Evolutionary conservation across 2,797 vertebrate species (phyloP), one percentile per base, ranked within the genome.

Genomic region (Microctenopoma steveboyesi): DNA sequence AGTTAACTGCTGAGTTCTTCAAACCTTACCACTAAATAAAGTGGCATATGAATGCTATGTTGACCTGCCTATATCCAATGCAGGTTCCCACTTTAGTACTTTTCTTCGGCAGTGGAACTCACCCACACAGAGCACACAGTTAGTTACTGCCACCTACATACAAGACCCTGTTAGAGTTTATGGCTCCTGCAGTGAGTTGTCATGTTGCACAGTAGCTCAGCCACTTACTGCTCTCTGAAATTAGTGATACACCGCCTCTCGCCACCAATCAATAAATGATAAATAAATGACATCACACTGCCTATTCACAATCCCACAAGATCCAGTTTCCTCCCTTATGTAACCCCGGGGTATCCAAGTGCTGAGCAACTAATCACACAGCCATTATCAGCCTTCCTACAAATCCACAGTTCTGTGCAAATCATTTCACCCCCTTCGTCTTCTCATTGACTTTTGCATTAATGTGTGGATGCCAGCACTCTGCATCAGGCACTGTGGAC

Each of bases 261-360:
- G 43, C 30, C 74, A 16, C 77, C 51, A 13, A 78, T 69, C 78
- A 33, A 42, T 63, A 59, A 18, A 46, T 18, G 15, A 46, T 64
- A 80, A 89, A 86, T 82, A 91, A 87, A 89, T 78, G 73, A 85
- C 82, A 81, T 85, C 86, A 86, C 73, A 72, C 18, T 7, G 61
- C 67, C 69, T 4, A 14, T 64, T 82, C 73, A 69, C 78, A 33
- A 80, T 88, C 79, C 79, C 78, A 72, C 76, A 16, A 49, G 69
- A 88, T 87, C 83, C 85, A 85, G 88, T 92, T 86, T 87, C 83
- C 83, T 73, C 62, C 62, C 33, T 64, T 4, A 4, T 67, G 76
- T 78, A 82, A 89, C 81, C 81, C 77, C 63, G 0, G 84, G 84
- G 72, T 76, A 74, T 73, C 65, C 27, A 63, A 74, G 82, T 67